A percentile compares a stretch with the other conserved stretches of the same genome.
Evolutionary conservation across 2,797 vertebrate genomes (phyloP).

Genomic region (Enteromius paludinosus): DNA sequence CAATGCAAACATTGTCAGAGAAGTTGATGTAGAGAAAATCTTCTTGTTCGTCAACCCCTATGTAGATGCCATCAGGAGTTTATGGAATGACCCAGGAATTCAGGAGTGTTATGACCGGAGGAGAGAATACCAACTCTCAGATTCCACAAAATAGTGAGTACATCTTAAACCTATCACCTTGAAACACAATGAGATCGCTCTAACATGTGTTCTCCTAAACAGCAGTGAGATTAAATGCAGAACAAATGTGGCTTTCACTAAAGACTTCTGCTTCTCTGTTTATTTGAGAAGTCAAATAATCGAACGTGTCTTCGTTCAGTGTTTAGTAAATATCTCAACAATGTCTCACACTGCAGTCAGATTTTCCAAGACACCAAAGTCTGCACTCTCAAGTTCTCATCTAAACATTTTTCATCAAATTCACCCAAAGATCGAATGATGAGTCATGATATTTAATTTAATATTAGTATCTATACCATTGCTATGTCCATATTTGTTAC

Average conservation of each 20-base stretch:
- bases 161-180: slow-evolving; percentile 5
- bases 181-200: not conserved
- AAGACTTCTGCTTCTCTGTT: not conserved
- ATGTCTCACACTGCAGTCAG: not conserved
- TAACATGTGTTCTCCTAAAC: not conserved
- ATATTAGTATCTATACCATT: not conserved
- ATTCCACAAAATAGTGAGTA: slow-evolving; percentile 98
- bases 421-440: not conserved
- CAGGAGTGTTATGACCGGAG: slow-evolving; percentile 92
- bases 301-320: not conserved
- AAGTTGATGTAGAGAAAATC: slow-evolving; percentile 90
- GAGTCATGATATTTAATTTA: not conserved
- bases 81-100: slow-evolving; percentile 95
- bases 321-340: not conserved
- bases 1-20: slow-evolving; percentile 84
- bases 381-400: not conserved
- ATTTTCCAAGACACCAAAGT: slow-evolving; percentile 12
- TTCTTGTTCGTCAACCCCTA: slow-evolving; percentile 83
- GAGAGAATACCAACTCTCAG: slow-evolving; percentile 96
- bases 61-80: slow-evolving; percentile 91
- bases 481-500: not conserved
- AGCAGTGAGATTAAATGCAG: not conserved
- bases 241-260: not conserved
- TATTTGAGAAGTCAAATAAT: not conserved
- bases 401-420: not conserved